Evolutionary conservation across 2,888 invertebrate genomes (phyloP).

Genomic region (Diaphora mendica): DNA sequence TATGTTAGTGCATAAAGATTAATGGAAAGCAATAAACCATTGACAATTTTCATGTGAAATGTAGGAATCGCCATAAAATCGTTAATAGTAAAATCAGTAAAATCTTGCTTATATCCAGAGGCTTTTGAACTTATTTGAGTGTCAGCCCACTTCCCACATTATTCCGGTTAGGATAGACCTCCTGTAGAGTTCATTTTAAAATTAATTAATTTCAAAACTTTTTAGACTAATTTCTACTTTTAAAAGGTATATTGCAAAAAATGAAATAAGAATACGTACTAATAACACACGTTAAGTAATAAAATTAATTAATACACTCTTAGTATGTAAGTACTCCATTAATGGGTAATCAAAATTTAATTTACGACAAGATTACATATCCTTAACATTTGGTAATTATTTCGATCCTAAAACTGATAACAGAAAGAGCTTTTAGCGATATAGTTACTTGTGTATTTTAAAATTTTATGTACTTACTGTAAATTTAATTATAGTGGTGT

Average conservation of each 20-base stretch:
- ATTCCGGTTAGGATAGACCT: not conserved
- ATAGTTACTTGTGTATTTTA: not conserved
- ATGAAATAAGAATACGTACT: not conserved
- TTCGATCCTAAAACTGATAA: not conserved
- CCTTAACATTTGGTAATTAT: not conserved
- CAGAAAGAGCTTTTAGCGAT: not conserved
- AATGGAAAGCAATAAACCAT: not conserved
- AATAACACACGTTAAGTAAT: not conserved
- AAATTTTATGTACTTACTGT: not conserved
- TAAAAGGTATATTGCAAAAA: not conserved
- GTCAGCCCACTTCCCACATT: not conserved
- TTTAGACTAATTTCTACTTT: not conserved
- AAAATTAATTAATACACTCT: too few species aligned
- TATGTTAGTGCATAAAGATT: constrained; percentile 2
- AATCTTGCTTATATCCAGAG: not conserved
- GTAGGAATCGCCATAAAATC: constrained; percentile 23
- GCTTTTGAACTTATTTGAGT: not conserved
- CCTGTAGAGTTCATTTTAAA: not conserved
- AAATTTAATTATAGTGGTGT: not conserved
- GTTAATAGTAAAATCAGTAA: not conserved
- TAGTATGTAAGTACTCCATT: not conserved
- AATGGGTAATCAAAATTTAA: not conserved
- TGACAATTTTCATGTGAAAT: constrained; percentile 50
- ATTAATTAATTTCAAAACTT: not conserved
- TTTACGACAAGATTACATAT: not conserved